Percentiles rank a stretch among this genome's conserved stretches.
phyloP scores from a whole-genome alignment of 2,888 invertebrate species.

The Melitaea athalia region DNA sequence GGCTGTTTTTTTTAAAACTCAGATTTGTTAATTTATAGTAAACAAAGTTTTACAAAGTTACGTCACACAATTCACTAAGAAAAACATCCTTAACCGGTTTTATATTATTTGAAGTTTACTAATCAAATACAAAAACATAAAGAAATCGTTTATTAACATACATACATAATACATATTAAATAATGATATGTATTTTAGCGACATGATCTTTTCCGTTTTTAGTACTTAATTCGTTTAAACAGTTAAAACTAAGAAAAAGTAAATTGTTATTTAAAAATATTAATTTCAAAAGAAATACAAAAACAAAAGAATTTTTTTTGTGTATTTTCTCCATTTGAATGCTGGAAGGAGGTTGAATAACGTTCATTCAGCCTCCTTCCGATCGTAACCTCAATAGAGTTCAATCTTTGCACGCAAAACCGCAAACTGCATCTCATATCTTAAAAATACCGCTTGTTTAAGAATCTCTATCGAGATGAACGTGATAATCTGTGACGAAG shows the following conservation, averaged over 20 bases:
- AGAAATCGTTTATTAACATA: too few species aligned
- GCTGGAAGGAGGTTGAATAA: constrained; percentile 28
- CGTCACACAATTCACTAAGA: too few species aligned
- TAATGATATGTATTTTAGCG: too few species aligned
- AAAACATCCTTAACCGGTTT: too few species aligned
- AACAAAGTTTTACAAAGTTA: too few species aligned
- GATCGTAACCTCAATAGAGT: constrained; percentile 24
- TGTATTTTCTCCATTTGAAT: neutral
- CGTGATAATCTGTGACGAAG: constrained; percentile 5
- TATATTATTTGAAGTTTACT: too few species aligned
- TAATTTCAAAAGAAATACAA: neutral
- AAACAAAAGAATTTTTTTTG: constrained; percentile 2
- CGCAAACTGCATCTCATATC: constrained; percentile 20
- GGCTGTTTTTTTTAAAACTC: neutral
- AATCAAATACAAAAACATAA: too few species aligned
- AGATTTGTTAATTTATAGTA: too few species aligned
- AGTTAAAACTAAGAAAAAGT: too few species aligned
- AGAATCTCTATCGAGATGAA: constrained; percentile 5
- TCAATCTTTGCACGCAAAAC: constrained; percentile 30
- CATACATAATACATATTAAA: too few species aligned
- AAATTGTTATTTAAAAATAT: neutral
- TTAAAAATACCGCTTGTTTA: constrained; percentile 38
- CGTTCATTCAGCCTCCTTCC: constrained; percentile 41
- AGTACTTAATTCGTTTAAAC: too few species aligned
- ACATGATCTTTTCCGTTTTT: too few species aligned